Base-by-base conservation (phyloP, 2,797 vertebrate species). In the Hyperoplus immaculatus region DNA sequence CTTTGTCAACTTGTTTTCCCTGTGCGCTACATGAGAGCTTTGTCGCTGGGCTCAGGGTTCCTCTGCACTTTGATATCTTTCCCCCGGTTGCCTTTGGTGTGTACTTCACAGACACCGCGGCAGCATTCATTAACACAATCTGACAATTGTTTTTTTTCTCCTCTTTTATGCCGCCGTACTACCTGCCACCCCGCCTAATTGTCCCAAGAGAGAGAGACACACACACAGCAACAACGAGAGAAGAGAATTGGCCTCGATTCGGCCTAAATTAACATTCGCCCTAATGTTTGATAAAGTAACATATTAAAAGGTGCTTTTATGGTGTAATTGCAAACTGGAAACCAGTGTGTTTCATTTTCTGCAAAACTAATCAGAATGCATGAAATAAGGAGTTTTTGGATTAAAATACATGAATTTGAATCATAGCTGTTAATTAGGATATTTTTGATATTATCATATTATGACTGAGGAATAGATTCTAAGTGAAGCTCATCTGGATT, bases 1-100 rank as follows among this genome's bases (percentile, higher is more conserved):
- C 85, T 89, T 85, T 85, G 78, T 90, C 88, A 85, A 78, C 83
- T 80, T 86, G 77, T 91, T 91, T 87, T 86, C 80, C 73, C 84
- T 56, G 14, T 5, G 78, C 53, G 56, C 77, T 72, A 57, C 55
- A 84, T 18, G 59, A 56, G 67, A 80, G 81, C 82, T 72, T 81
- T 77, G 76, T 77, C 68, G 58, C 80, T 9, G 65, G 78, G 77
- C 72, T 80, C 82, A 66, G 69, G 78, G 60, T 78, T 79, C 46
- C 83, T 79, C 75, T 64, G 50, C 0, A 71, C 86, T 92, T 91
- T 91, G 87, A 92, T 90, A 84, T 69, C 64, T 69, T 84, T 82
- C 77, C 72, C 72, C 46, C 29, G 77, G 72, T 84, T 84, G 77
- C 85, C 86, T 92, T 91, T 86, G 84, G 86, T 89, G 88, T 81